phyloP scores from a whole-genome alignment of 1,140 invertebrate species.

The Apis cerana region DNA sequence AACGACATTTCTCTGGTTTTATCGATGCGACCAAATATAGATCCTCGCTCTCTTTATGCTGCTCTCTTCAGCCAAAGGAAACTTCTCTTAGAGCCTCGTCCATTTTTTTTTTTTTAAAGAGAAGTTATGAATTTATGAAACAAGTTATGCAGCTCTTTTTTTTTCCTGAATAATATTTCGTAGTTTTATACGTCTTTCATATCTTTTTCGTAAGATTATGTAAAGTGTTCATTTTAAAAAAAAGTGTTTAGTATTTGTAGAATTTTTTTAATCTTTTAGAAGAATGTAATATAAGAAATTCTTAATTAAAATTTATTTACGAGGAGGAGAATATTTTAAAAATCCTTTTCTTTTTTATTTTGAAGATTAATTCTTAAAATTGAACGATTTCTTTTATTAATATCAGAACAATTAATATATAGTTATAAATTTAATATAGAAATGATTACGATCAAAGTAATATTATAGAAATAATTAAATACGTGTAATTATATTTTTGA shows the following conservation, averaged over 20 bases:
- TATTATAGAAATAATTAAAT: no score
- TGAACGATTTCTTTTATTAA: no score
- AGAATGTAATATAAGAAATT: not conserved
- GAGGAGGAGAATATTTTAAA: not conserved
- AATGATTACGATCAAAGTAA: no score
- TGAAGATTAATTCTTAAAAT: no score
- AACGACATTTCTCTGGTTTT: not conserved
- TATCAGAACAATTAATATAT: no score
- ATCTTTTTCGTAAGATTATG: not conserved
- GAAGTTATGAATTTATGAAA: constrained; percentile 11
- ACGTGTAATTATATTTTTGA: no score
- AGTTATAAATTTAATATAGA: no score
- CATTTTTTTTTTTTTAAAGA: not conserved
- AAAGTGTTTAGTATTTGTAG: no score
- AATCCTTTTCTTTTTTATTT: not conserved
- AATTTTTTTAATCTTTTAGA: not conserved
- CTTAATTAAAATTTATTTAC: not conserved
- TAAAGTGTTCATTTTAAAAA: no score
- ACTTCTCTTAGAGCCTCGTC: not conserved
- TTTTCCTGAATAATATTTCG: not conserved
- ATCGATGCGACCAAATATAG: not conserved
- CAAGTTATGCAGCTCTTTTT: not conserved
- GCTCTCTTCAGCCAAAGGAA: not conserved
- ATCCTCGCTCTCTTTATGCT: constrained; percentile 2
- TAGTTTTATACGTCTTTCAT: not conserved